Evolutionary conservation across 2,797 vertebrate genomes (phyloP).

Genomic region (Tympanoctomys barrerae): DNA sequence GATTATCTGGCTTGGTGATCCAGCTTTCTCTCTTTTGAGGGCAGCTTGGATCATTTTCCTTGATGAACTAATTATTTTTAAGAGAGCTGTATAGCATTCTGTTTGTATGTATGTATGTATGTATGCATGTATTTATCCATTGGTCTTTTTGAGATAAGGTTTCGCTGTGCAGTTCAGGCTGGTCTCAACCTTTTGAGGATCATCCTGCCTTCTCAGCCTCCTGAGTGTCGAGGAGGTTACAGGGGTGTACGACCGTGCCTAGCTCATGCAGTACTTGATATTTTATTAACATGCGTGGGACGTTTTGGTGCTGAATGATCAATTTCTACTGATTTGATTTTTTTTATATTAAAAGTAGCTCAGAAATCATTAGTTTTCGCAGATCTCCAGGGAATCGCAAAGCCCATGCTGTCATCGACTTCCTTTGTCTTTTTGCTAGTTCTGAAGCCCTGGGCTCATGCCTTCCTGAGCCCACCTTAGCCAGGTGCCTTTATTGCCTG

Average conservation of each 20-base stretch:
- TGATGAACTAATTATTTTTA: conserved; percentile 54
- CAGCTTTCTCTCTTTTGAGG: neutral
- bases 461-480: neutral
- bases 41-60: conserved; percentile 8
- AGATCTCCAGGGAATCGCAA: neutral
- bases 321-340: neutral
- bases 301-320: conserved; percentile 16
- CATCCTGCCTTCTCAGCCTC: neutral
- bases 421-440: neutral
- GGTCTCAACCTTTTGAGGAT: neutral
- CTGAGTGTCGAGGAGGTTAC: neutral
- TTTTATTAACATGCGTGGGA: neutral
- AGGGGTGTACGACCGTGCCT: neutral
- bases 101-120: neutral
- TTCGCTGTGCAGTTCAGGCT: neutral
- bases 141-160: neutral
- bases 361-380: neutral
- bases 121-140: neutral
- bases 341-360: conserved; percentile 19
- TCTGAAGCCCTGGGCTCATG: neutral
- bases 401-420: neutral
- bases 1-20: neutral
- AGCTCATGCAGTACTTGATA: conserved; percentile 30
- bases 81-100: neutral
- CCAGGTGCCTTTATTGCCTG: no score